Evolutionary conservation across 2,113 vertebrate genomes (phyloP).

Genomic region (Oryzias curvinotus): DNA sequence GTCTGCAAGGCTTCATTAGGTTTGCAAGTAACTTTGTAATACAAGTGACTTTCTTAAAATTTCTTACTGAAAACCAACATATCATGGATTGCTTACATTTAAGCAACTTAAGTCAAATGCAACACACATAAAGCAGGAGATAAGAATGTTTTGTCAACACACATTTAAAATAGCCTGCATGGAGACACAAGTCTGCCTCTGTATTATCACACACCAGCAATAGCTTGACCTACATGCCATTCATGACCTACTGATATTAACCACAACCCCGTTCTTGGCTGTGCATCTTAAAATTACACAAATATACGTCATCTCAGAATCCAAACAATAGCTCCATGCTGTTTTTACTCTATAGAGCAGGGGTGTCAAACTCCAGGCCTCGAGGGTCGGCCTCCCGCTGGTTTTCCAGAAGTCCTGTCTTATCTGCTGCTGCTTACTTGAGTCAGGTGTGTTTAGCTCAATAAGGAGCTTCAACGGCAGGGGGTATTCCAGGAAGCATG

Average conservation of each 20-base stretch:
- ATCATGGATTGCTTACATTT: constrained; percentile 15
- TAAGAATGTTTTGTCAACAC: constrained; percentile 37
- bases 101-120: constrained; percentile 9
- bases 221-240: constrained; percentile 45
- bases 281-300: constrained; percentile 22
- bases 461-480: too few relatives aligned
- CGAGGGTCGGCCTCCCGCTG: too few relatives aligned
- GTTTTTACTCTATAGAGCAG: constrained; percentile 10
- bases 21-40: constrained; percentile 2
- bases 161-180: constrained; percentile 19
- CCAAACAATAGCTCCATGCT: constrained; percentile 45
- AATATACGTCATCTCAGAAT: constrained; percentile 29
- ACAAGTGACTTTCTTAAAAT: constrained; percentile 11
- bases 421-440: too few relatives aligned
- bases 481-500: too few relatives aligned
- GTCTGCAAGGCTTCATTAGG: neutral
- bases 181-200: constrained; percentile 43
- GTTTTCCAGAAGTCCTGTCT: too few relatives aligned
- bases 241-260: constrained; percentile 50
- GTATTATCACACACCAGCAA: constrained; percentile 45
- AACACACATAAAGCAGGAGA: constrained; percentile 8
- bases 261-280: constrained; percentile 3
- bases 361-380: too few relatives aligned
- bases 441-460: too few relatives aligned
- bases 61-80: neutral